Base-by-base conservation (phyloP, 1,140 invertebrate genomes). In the Cherax destructor region DNA sequence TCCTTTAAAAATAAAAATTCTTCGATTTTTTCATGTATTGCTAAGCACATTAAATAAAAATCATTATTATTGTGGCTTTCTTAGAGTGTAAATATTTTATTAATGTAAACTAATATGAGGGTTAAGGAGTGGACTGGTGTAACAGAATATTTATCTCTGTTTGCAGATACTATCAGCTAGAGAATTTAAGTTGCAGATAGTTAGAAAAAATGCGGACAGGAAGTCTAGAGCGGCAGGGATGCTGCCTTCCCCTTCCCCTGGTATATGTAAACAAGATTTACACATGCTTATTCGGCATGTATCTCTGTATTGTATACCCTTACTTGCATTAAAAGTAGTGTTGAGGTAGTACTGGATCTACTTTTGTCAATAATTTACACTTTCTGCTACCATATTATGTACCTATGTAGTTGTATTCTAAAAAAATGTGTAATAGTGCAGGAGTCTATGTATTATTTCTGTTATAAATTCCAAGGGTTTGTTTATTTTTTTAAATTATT, bases 111-210 rank as follows among this genome's bases (percentile, higher is more conserved):
- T 7, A 18, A 18, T 65, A 13, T 65, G n/a, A 47, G 18, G 52
- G 16, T 52, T 50, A 50, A 13, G 6, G 9, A 83, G 80, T 83
- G 50, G 21, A 83, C 24, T 83, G 80, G 21, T 83, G 52, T 83
- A 61, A 83, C n/a, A 24, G 50, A 30, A 30, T 2, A 47, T 83
- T 83, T 83, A 83, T 83, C 56, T 83, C 56, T 83, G 80, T 59
- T 83, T 83, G 50, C 80, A 83, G 80, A 83, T 83, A 61, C 80
- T 83, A 59, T 83, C 80, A 83, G 52, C 80, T 83, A 83, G 80
- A n/a, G 80, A 83, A 56, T 83, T 83, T 83, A 83, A 59, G 80
- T 83, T 83, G 80, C 50, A 52, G 52, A n/a, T 83, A 83, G 80
- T 61, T 83, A 59, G 80, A 52, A n/a, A 56, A 65, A 83, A 59